Base-by-base conservation (phyloP, 1,140 invertebrate genomes). In the Drosophila sechellia region DNA sequence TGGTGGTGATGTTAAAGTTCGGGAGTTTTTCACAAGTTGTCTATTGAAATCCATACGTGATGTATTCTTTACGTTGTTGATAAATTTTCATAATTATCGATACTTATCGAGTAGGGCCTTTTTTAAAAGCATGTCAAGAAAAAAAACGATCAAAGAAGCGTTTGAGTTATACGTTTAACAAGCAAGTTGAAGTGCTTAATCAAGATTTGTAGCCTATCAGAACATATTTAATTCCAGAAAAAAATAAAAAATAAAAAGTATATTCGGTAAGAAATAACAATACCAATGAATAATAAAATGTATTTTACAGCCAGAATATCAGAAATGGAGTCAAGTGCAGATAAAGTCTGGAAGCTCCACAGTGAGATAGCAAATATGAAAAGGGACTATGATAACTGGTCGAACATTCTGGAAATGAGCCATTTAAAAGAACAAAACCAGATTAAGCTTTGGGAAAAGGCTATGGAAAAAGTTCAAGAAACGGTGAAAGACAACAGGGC, bases 341-440 rank as follows among this genome's bases (percentile, higher is more conserved):
- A 10, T 10, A 31, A 31, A 31, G 20, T 22, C 31, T 31, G 8
- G 31, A 31, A 31, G 31, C 17, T 54, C 3, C 6, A 12, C 12
- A 8, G 6, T 2, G 20, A 39, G 0, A 22, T 54, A 10, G 52
- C 22, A 17, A 22, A 13, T 25, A 22, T 54, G 34, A 20, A 4
- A 6, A 11, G 5, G 5, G 53, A 55, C 11, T 55, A 40, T n/a
- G n/a, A 40, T 22, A 12, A 55, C 12, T 55, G 53, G 53, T 12
- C 15, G 4, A 10, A 15, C 2, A 11, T 40, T 27, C 27, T 55
- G 1, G 15, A 27, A 1, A 13, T 27, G 12, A 17, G 15, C 6
- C 5, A 11, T 0, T 4, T 6, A 2, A 55, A 15, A 27, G 8
- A 27, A 1, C 5, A 12, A 2, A 22, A 8, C 12, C 37, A 55